Evolutionary conservation across 2,888 invertebrate species (phyloP).

Genomic region (Heliconius hortense): DNA sequence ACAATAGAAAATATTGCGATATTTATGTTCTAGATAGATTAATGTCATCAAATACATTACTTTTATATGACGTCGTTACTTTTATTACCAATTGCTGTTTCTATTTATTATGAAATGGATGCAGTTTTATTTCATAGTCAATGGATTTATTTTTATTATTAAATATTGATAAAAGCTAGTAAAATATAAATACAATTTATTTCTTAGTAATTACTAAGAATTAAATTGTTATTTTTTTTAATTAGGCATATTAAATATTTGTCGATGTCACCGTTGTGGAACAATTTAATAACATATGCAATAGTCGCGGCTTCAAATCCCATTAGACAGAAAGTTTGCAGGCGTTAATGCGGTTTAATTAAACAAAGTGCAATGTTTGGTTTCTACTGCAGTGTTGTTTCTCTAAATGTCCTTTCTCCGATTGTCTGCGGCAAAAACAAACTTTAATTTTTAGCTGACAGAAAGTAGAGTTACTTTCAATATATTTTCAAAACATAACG

Average conservation of each 20-base stretch:
- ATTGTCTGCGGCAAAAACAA: not conserved
- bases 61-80: not conserved
- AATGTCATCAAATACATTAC: not conserved
- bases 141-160: no score
- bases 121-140: not conserved
- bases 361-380: conserved; percentile 6
- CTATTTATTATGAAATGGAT: conserved; percentile 1
- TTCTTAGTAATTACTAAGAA: no score
- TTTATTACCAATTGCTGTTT: not conserved
- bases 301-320: not conserved
- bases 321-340: conserved; percentile 6
- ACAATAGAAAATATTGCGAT: no score
- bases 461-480: no score
- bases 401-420: not conserved
- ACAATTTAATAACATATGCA: not conserved
- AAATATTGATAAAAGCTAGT: no score
- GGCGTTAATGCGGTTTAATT: conserved; percentile 4
- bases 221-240: not conserved
- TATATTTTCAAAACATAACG: no score
- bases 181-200: no score
- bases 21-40: not conserved
- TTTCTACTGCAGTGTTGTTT: not conserved
- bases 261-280: not conserved
- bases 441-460: not conserved
- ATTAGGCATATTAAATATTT: not conserved